These are phyloP conservation scores for Ashinkailepas kermadecensis DNA, from an alignment of 2,888 invertebrate genomes.

Conservation along the genomic window DNA sequence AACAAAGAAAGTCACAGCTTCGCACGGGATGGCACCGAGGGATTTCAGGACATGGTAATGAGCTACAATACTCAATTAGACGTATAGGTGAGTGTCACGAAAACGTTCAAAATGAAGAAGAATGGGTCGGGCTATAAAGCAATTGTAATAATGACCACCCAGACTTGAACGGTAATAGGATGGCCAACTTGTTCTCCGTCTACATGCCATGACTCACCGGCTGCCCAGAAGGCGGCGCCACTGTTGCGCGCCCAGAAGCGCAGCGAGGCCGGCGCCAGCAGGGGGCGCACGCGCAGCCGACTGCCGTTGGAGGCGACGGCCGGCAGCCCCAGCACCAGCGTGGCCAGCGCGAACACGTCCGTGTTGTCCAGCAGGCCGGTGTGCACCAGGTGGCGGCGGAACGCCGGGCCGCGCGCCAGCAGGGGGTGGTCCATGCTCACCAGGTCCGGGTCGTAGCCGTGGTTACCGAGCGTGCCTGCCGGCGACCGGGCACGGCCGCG, in stretches of 20 bases:
- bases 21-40: no score
- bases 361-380: conserved; percentile 40
- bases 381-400: conserved; percentile 37
- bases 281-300: neutral
- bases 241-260: neutral
- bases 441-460: conserved; percentile 42
- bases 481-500: neutral
- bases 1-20: no score
- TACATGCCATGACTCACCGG: neutral
- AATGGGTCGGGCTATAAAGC: neutral
- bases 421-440: conserved; percentile 45
- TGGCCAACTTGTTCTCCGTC: no score
- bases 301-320: neutral
- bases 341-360: conserved; percentile 45
- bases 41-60: no score
- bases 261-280: neutral
- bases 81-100: no score
- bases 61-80: no score
- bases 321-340: conserved; percentile 40
- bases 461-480: conserved; percentile 20
- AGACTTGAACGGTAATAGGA: neutral
- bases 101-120: no score
- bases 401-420: conserved; percentile 43
- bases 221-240: neutral
- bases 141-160: neutral